Evolutionary conservation across 2,888 invertebrate species (phyloP), one percentile per base, ranked within the genome.

Genomic region (Rosalia funebris): DNA sequence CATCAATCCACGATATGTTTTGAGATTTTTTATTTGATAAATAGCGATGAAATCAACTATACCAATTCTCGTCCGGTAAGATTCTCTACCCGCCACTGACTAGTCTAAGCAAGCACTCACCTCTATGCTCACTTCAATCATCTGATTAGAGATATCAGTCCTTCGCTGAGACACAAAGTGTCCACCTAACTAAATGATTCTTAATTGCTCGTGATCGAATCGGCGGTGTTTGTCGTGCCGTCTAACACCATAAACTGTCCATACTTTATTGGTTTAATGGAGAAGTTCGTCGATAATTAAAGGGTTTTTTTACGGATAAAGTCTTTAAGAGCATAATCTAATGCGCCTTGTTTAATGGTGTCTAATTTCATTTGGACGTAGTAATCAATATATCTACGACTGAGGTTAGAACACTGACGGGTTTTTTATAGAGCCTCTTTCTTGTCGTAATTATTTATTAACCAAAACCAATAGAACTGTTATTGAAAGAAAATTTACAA

Each of bases 161-260:
- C 37, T 14, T 37, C 12, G 52, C n/a, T 52, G 52, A 46, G 52
- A 57, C 46, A 47, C 37, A 56, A 57, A 56, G 52, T 58, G 65
- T 56, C 55, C 62, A 54, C 36, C 58, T 57, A 66, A 62, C 66
- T 64, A 66, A 66, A 66, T 61, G 66, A 46, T 63, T 66, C 66
- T 66, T 66, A 66, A 64, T 66, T 64, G 63, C 56, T 55, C 42
- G 17, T 41, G 63, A 64, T 66, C 60, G 55, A 55, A 62, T 65
- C 65, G 32, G 44, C 42, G 60, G 41, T 58, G 57, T 55, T 52
- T 60, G 55, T 60, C 65, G 58, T 65, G 57, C 60, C 53, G 31
- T 32, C 19, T 16, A 41, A 57, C 50, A 50, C 50, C 50, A 48
- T 37, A 48, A 48, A 36, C 36, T 48, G 45, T 46, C 54, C 45